Evolutionary conservation across 2,113 vertebrate genomes (phyloP), one percentile per base, ranked within the genome.

Genomic region (Apodemus sylvaticus): DNA sequence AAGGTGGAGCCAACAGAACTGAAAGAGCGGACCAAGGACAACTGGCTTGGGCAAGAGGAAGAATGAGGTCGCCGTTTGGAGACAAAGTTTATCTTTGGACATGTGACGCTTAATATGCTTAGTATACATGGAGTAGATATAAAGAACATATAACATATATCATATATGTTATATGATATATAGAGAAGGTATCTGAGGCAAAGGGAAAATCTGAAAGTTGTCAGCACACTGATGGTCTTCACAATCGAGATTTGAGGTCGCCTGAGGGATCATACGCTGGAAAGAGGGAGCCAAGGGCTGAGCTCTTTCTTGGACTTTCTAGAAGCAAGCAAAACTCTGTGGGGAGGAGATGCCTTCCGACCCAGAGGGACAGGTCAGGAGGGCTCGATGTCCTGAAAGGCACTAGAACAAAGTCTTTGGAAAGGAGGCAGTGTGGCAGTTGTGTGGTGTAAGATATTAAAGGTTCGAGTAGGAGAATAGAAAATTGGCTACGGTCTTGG

Each of bases 301-400:
- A 87, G 51, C n/a, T n/a, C n/a, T n/a, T 19, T 55, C 16, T 78
- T 60, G 60, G 9, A 93, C 78, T 71, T 77, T 91, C n/a, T 19
- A 93, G 92, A 88, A 60, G 91, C 14, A 82, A 96, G 39, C 78
- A 93, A 95, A 93, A 53, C 82, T 95, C 66, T 60, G 45, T 16
- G 7, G 94, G 62, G 51, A 81, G 39, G 78, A 89, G 73, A 64
- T 1, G 13, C n/a, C n/a, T n/a, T n/a, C n/a, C n/a, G n/a, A n/a
- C 58, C 45, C 71, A 39, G 29, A 20, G n/a, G 7, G 36, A 16
- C 68, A 39, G 19, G 92, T 58, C 51, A 24, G 78, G 51, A 82
- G 34, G 20, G 13, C 14, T 62, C 1, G 24, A 12, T 71, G 36
- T 68, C 73, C 83, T 39, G 39, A 66, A 86, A 76, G 68, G 7